Evolutionary conservation across 2,888 invertebrate species (phyloP), one percentile per base, ranked within the genome.

Genomic region (Ceramica pisi): DNA sequence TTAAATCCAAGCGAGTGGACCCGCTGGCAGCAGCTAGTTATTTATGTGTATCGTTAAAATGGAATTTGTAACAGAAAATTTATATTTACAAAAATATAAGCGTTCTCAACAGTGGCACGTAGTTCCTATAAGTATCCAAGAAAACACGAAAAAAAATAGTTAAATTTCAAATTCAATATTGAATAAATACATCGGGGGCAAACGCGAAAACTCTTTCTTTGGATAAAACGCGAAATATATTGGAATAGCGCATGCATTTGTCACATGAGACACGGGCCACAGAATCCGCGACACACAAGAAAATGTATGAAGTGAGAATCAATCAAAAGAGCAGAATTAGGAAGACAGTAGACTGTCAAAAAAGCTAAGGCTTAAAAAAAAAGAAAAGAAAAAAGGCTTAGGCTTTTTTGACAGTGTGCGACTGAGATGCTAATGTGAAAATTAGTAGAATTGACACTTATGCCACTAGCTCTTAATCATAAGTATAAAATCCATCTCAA

Each of bases 171-270:
- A 78, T 82, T 78, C 71, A 78, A 79, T 78, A 68, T 75, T 65
- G 50, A 71, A 85, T 74, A 74, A 71, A 65, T 68, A 73, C 48
- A 62, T 71, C 35, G 38, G 46, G 48, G n/a, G 50, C 12, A 51
- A 62, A 74, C 23, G 64, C 1, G 55, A 69, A 67, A 78, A 71
- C 76, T 73, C 38, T 81, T 80, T 85, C 81, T 81, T 75, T 62
- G 74, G 19, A 46, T 55, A 56, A 41, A 84, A 81, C 44, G 73
- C 50, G 62, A 72, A 80, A 83, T 72, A 69, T 79, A 84, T 84
- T 75, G 79, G 51, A 84, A 74, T 73, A 71, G 75, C 75, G 76
- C 78, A 80, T 84, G 84, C 77, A 79, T 84, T 84, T 81, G 86
- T 84, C 84, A 86, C 75, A 44, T 35, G 21, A 55, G 66, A 21